Base-by-base conservation (phyloP, 2,888 invertebrate genomes). In the Xylota sylvarum region DNA sequence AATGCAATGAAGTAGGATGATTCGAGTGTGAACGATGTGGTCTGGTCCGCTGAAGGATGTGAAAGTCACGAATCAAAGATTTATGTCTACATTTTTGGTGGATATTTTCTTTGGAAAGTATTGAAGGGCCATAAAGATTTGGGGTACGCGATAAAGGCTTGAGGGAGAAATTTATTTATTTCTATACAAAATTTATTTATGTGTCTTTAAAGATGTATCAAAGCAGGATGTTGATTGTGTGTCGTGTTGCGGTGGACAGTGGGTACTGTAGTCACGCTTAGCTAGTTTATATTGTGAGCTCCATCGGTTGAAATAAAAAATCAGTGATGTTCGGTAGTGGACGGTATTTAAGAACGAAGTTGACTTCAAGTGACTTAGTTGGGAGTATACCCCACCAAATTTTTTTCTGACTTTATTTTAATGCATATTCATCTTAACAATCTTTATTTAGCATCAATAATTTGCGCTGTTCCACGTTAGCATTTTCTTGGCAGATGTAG, bases 101-200 rank as follows among this genome's bases (percentile, higher is more conserved):
- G 50, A 70, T 64, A 85, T 70, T 48, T 85, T 85, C 76, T 76
- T 64, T 27, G 37, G 65, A 85, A 81, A 77, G 70, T 77, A 81
- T 85, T 70, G 81, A 80, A 77, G 70, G 60, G n/a, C 35, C 65
- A 77, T 81, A 81, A 77, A 85, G 84, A 84, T 84, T 79, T 79
- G 55, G 79, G 40, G 48, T 67, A 62, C 14, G 5, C 46, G 83
- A 84, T 84, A 79, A 62, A 32, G 12, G 30, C 35, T 50, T 9
- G 37, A 23, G 60, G 30, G 30, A 56, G 46, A 48, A 72, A 79
- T 72, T 6, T 48, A 17, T 40, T 32, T 10, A 19, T 60, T 67
- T 35, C 23, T 27, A 14, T 17, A 67, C 23, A 46, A 5, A 14
- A 43, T 14, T 0, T 14, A 14, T 17, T 43, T 14, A 14, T 43